phyloP scores from a whole-genome alignment of 2,113 vertebrate species.

The Apistogramma diplotaenia region DNA sequence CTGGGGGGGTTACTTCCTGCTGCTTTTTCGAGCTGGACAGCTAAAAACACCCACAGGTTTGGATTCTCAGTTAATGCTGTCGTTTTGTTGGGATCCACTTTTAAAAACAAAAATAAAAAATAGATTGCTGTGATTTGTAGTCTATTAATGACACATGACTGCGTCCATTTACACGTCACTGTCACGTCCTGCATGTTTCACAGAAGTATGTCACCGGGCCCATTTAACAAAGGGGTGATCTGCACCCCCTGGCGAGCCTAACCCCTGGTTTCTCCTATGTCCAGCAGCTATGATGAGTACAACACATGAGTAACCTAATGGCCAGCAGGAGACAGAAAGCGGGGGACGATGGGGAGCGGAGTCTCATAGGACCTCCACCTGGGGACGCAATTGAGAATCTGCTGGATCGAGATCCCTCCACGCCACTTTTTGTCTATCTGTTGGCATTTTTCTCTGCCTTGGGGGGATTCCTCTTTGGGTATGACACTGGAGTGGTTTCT shows the following conservation, averaged over 20 bases:
- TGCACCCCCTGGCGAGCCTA: background rate
- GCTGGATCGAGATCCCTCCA: slow-evolving; percentile 74
- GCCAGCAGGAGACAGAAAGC: slow-evolving; percentile 75
- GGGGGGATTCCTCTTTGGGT: slow-evolving; percentile 95
- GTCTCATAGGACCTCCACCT: slow-evolving; percentile 71
- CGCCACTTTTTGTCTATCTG: slow-evolving; percentile 79
- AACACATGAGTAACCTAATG: slow-evolving; percentile 78
- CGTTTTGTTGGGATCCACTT: background rate
- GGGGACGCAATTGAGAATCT: slow-evolving; percentile 48
- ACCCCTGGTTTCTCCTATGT: slow-evolving; percentile 63
- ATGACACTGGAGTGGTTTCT: slow-evolving; percentile 96
- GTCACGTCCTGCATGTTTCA: background rate
- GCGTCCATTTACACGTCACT: background rate
- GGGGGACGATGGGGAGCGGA: slow-evolving; percentile 79
- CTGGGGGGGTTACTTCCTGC: background rate
- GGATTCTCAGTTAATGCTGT: background rate
- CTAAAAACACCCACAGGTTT: background rate
- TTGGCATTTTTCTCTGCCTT: slow-evolving; percentile 86
- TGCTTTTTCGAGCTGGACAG: background rate
- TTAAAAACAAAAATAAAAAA: background rate
- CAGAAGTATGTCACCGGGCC: background rate
- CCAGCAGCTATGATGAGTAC: slow-evolving; percentile 78
- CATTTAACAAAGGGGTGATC: background rate
- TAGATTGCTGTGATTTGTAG: background rate
- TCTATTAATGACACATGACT: background rate